Conservation (phyloP, 2,113 vertebrate genomes). For the Peromyscus leucopus region DNA sequence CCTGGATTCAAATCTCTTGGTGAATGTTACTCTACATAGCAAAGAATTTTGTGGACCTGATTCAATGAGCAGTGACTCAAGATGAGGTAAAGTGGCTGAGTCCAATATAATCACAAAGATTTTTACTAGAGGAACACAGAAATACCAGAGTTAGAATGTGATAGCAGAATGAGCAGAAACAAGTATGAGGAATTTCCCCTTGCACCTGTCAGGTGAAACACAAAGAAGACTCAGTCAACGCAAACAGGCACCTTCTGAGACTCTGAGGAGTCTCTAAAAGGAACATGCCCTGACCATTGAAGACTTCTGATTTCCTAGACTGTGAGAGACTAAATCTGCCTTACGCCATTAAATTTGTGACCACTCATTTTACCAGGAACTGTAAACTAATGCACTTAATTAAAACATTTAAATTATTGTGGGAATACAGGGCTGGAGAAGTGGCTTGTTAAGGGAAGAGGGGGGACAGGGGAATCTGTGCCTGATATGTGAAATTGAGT, state of each 20-base stretch:
- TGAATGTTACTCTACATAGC: not conserved
- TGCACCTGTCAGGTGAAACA: not conserved
- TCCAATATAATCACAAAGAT: not conserved
- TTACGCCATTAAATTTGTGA: not conserved
- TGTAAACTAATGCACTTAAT: not conserved
- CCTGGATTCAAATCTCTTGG: not conserved
- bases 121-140: not conserved
- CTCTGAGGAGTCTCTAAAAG: not conserved
- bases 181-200: not conserved
- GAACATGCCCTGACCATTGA: not conserved
- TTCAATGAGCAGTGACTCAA: not conserved
- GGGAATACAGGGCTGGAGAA: not conserved
- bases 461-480: no score
- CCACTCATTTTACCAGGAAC: not conserved
- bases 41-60: not conserved
- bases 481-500: no score
- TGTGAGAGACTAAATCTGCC: not conserved
- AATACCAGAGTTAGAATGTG: not conserved
- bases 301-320: not conserved
- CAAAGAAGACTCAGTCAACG: not conserved
- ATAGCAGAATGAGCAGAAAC: not conserved
- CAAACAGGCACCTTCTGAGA: not conserved
- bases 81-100: not conserved
- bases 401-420: conserved; percentile 30
- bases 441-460: no score